These are phyloP conservation scores for Halichoeres trimaculatus DNA, from an alignment of 2,113 vertebrate genomes.

Conservation along the genomic window DNA sequence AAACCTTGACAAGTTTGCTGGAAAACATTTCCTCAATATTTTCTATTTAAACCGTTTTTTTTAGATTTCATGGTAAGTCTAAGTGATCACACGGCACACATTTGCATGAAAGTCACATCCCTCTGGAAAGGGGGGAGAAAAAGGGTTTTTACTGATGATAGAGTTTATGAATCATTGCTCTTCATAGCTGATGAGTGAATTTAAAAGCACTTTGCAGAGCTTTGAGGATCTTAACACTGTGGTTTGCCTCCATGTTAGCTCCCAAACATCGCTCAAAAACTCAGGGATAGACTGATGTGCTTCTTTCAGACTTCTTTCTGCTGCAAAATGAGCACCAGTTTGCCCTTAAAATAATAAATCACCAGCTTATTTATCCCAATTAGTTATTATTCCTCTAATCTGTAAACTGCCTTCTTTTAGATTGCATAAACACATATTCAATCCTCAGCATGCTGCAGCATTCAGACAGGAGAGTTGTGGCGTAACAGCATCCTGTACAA, in stretches of 20 bases:
- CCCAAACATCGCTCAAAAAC: slow-evolving; percentile 28
- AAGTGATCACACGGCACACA: slow-evolving; percentile 48
- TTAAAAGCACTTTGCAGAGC: slow-evolving; percentile 56
- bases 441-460: slow-evolving; percentile 14
- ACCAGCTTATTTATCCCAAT: slow-evolving; percentile 50
- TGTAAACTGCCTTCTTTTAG: slow-evolving; percentile 45
- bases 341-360: slow-evolving; percentile 37
- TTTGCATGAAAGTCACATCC: slow-evolving; percentile 72
- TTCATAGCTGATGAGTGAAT: slow-evolving; percentile 63
- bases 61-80: slow-evolving; percentile 45
- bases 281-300: slow-evolving; percentile 43
- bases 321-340: slow-evolving; percentile 35
- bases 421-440: slow-evolving; percentile 22
- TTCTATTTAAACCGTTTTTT: slow-evolving; percentile 49
- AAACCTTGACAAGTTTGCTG: not conserved
- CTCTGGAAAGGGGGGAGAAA: slow-evolving; percentile 32
- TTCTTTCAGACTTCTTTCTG: slow-evolving; percentile 30
- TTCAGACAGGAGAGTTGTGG: slow-evolving; percentile 16
- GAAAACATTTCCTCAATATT: slow-evolving; percentile 16
- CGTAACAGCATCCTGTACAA: slow-evolving; percentile 29
- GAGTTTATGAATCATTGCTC: slow-evolving; percentile 69
- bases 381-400: slow-evolving; percentile 23
- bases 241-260: slow-evolving; percentile 45
- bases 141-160: slow-evolving; percentile 69
- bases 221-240: slow-evolving; percentile 41